Evolutionary conservation across 2,888 invertebrate genomes (phyloP).

Genomic region (Hydrotaea cyrtoneurina): DNA sequence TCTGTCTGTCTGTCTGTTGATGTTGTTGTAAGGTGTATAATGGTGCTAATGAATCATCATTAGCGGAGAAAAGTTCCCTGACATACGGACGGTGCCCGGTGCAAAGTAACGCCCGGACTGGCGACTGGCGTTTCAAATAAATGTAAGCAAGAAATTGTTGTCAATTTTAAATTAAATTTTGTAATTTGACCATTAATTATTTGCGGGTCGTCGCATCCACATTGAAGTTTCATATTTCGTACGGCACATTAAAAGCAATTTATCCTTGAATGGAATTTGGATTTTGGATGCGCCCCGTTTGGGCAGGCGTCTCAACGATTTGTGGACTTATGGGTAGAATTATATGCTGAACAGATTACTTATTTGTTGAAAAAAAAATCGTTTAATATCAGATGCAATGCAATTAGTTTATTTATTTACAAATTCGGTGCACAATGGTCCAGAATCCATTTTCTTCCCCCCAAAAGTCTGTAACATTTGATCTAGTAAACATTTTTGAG

Average conservation of each 20-base stretch:
- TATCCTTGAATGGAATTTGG: background rate
- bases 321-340: no score
- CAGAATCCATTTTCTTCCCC: no score
- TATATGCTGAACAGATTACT: no score
- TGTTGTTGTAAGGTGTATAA: slow-evolving; percentile 36
- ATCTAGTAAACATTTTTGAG: no score
- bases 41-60: slow-evolving; percentile 67
- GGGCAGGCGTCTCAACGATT: no score
- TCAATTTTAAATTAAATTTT: slow-evolving; percentile 25
- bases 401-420: no score
- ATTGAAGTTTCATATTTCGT: background rate
- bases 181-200: slow-evolving; percentile 3
- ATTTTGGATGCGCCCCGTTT: no score
- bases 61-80: slow-evolving; percentile 47
- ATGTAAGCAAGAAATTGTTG: slow-evolving; percentile 25
- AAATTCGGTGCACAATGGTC: no score
- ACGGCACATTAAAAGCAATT: background rate
- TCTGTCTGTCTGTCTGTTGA: background rate
- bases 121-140: slow-evolving; percentile 21
- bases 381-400: no score
- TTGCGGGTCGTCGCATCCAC: background rate
- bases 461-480: no score
- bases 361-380: no score
- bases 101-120: background rate
- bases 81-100: background rate